Conservation (phyloP, 2,888 invertebrate species). For the Phyllotreta cruciferae region DNA sequence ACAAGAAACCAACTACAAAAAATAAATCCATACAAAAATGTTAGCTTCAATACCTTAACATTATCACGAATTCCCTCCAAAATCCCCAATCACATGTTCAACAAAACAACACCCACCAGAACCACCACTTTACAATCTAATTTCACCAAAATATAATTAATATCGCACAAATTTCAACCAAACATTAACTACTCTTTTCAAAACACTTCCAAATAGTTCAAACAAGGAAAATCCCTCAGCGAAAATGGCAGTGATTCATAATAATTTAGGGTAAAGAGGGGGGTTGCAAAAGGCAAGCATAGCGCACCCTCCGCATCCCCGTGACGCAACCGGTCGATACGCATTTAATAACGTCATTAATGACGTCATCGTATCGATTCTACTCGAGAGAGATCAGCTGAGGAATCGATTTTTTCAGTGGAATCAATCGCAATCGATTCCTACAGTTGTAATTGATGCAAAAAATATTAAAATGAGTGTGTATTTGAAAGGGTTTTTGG, state of each 20-base stretch:
- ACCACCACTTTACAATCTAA: too few relatives aligned
- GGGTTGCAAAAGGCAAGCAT: conserved; percentile 7
- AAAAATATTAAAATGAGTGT: too few relatives aligned
- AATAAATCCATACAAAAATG: too few relatives aligned
- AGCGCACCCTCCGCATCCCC: conserved; percentile 32
- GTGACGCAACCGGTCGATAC: conserved; percentile 37
- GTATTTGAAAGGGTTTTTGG: too few relatives aligned
- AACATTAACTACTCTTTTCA: too few relatives aligned
- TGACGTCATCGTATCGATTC: conserved; percentile 14
- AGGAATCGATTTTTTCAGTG: background rate
- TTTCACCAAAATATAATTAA: too few relatives aligned
- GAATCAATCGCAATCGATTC: too few relatives aligned
- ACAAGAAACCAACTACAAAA: too few relatives aligned
- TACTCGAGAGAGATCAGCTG: background rate
- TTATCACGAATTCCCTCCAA: conserved; percentile 27
- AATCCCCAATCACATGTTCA: conserved; percentile 26
- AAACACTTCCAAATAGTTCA: background rate
- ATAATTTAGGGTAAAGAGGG: conserved; percentile 18
- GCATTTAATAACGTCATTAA: background rate
- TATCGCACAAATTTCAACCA: too few relatives aligned
- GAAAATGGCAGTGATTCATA: conserved; percentile 24
- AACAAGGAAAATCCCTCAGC: background rate
- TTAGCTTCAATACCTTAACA: conserved; percentile 20
- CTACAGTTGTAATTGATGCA: too few relatives aligned
- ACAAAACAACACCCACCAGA: background rate